A percentile compares a stretch with the other conserved stretches of the same genome.
phyloP scores from a whole-genome alignment of 2,888 invertebrate species.

The Rhingia rostrata region DNA sequence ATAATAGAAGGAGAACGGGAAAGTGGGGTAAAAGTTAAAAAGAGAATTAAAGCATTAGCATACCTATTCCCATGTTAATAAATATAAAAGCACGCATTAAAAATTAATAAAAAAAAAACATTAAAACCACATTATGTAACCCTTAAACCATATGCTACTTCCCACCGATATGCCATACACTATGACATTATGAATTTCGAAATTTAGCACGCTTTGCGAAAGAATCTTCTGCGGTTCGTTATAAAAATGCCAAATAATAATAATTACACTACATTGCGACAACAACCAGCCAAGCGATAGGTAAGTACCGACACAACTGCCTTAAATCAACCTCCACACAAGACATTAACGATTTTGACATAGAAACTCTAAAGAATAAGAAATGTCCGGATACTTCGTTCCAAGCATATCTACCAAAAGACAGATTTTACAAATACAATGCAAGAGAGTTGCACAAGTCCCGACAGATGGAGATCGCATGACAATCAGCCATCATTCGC shows the following conservation, averaged over 20 bases:
- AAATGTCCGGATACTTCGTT: background rate
- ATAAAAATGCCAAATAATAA: slow-evolving; percentile 10
- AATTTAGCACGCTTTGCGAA: slow-evolving; percentile 30
- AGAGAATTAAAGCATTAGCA: no score
- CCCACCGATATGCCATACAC: background rate
- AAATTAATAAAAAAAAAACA: no score
- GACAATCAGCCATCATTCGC: slow-evolving; percentile 40
- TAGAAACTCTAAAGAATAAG: slow-evolving; percentile 25
- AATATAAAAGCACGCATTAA: no score
- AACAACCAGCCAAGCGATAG: background rate
- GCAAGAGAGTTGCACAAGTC: slow-evolving; percentile 23
- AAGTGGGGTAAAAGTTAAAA: no score
- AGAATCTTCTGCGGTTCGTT: slow-evolving; percentile 8
- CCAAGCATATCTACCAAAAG: background rate
- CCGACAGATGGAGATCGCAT: slow-evolving; percentile 50
- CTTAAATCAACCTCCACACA: slow-evolving; percentile 9
- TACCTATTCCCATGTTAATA: no score
- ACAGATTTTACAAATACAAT: slow-evolving; percentile 14
- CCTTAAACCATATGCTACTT: background rate
- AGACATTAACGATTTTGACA: slow-evolving; percentile 48
- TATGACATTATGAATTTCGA: background rate
- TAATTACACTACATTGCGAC: slow-evolving; percentile 14
- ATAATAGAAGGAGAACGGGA: no score
- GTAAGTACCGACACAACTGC: slow-evolving; percentile 6
- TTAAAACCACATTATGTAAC: background rate